phyloP scores from a whole-genome alignment of 2,888 invertebrate genomes.

The Zygothrica quintamaculata region DNA sequence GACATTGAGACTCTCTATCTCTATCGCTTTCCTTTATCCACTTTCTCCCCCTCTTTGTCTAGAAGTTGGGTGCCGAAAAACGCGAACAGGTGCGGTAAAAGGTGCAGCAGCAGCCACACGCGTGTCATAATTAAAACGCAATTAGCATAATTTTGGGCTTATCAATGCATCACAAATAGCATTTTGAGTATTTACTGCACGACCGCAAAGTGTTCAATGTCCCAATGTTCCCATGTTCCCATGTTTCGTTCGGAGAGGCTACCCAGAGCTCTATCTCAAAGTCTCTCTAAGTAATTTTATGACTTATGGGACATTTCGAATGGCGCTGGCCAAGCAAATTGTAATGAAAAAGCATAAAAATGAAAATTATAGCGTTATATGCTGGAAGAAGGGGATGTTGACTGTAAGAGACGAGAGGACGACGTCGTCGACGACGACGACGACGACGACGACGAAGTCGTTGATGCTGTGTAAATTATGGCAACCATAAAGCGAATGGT shows the following conservation, averaged over 20 bases:
- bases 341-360: slow-evolving; percentile 74
- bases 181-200: slow-evolving; percentile 59
- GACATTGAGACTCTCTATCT: no score
- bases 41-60: no score
- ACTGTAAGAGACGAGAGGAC: slow-evolving; percentile 26
- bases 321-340: slow-evolving; percentile 59
- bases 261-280: slow-evolving; percentile 9
- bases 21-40: no score
- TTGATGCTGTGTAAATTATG: slow-evolving; percentile 68
- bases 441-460: slow-evolving; percentile 26
- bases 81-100: slow-evolving; percentile 43
- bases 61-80: slow-evolving; percentile 18
- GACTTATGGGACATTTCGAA: slow-evolving; percentile 62
- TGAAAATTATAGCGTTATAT: slow-evolving; percentile 58
- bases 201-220: slow-evolving; percentile 34
- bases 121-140: slow-evolving; percentile 75
- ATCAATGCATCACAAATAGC: slow-evolving; percentile 74
- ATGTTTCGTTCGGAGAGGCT: no score
- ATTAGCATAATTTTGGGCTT: slow-evolving; percentile 76
- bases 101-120: slow-evolving; percentile 56
- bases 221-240: background rate
- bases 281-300: slow-evolving; percentile 67
- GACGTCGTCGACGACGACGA: no score
- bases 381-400: slow-evolving; percentile 14
- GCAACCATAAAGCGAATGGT: slow-evolving; percentile 63